Base-by-base conservation (phyloP, 2,113 vertebrate genomes). In the Vicugna pacos region DNA sequence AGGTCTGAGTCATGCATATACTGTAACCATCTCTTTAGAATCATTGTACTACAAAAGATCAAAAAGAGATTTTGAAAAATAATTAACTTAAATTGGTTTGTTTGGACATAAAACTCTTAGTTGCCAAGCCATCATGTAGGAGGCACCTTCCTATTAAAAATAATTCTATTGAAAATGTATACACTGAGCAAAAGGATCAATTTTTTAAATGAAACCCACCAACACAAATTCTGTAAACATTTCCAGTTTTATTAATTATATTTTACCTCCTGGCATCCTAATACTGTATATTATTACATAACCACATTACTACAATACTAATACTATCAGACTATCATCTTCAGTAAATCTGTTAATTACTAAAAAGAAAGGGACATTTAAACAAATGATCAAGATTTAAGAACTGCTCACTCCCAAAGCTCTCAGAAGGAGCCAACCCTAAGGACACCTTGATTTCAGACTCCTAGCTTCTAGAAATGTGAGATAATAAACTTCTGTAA, bases 81-180 rank as follows among this genome's bases (percentile, higher is more conserved):
- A 79, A 72, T 88, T 65, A 93, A 83, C 35, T 87, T 48, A 70
- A 85, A 91, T 88, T 50, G 64, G 62, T 60, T 91, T 92, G 22
- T 81, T 26, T 94, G 46, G 60, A 96, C 62, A 79, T 70, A 93
- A 75, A 60, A 69, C 20, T 73, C 19, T n/a, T 30, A 30, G 65
- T 13, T 94, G 75, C 19, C n/a, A 64, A 32, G 28, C 19, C 14
- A 72, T 42, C 79, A 91, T 54, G 28, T 32, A 88, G 28, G 7
- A 65, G 75, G 22, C 3, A 94, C 2, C 54, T 90, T 81, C 65
- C 42, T 76, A 82, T 28, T 69, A 52, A 80, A 94, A 90, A 19
- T 69, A 85, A 95, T 42, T 42, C 38, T 42, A 52, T 86, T 89
- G 19, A 95, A 96, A 92, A 65, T 82, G 30, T 46, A 94, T 65